phyloP scores from a whole-genome alignment of 2,113 vertebrate species.

The Pungitius pungitius region DNA sequence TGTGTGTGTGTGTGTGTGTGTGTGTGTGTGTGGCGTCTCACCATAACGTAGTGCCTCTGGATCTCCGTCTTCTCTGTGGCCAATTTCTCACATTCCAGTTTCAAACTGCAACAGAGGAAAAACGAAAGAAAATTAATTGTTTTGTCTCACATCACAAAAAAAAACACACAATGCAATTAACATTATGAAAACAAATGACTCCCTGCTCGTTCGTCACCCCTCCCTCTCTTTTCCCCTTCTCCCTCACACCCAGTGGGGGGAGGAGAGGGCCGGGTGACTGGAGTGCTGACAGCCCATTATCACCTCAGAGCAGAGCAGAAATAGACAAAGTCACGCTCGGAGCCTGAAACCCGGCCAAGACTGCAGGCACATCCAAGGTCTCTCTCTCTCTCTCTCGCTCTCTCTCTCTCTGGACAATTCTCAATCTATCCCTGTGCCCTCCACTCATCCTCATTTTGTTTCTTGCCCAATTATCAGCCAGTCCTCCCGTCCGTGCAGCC shows the following conservation, averaged over 20 bases:
- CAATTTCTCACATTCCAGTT: constrained; percentile 94
- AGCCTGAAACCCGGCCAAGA: constrained; percentile 71
- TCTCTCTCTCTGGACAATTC: constrained; percentile 42
- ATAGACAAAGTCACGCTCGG: constrained; percentile 71
- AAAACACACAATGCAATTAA: constrained; percentile 63
- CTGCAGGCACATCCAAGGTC: constrained; percentile 66
- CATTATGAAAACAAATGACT: constrained; percentile 59
- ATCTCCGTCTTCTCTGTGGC: constrained; percentile 95
- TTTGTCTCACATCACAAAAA: constrained; percentile 39
- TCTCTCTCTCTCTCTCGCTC: constrained; percentile 35
- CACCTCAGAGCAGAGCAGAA: constrained; percentile 75
- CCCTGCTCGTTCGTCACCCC: not conserved
- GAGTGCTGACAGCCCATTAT: constrained; percentile 77
- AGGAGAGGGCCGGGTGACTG: constrained; percentile 51
- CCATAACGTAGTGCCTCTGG: constrained; percentile 96
- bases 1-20: constrained; percentile 30
- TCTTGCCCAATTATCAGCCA: constrained; percentile 34
- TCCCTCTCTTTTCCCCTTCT: not conserved
- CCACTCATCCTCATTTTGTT: constrained; percentile 48
- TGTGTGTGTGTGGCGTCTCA: constrained; percentile 84
- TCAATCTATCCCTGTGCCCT: constrained; percentile 41
- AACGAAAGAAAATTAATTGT: not conserved
- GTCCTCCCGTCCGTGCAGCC: not conserved
- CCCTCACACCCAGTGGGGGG: constrained; percentile 33
- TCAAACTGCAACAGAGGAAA: constrained; percentile 81